phyloP scores from a whole-genome alignment of 2,113 vertebrate species.

The Galemys pyrenaicus region DNA sequence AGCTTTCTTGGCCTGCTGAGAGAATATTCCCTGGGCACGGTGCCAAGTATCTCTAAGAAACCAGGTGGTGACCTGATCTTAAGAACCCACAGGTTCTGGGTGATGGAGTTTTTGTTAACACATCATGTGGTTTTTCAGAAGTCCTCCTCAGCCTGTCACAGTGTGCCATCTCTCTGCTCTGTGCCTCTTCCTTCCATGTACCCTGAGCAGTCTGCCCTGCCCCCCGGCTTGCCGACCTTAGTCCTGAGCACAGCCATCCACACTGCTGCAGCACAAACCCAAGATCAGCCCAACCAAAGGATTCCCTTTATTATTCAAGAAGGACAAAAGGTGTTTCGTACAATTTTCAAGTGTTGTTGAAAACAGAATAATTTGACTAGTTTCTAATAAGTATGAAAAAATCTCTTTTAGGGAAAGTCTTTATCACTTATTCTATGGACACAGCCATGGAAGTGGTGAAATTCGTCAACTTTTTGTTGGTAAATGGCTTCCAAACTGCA shows the following conservation, averaged over 20 bases:
- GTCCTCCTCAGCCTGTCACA: background rate
- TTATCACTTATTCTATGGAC: conserved; percentile 90
- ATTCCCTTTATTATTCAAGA: background rate
- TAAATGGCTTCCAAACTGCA: conserved; percentile 89
- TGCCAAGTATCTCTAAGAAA: conserved; percentile 53
- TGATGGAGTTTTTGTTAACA: background rate
- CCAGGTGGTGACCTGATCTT: background rate
- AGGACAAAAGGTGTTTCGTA: background rate
- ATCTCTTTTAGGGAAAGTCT: conserved; percentile 88
- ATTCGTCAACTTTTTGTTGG: conserved; percentile 87
- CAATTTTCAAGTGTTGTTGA: background rate
- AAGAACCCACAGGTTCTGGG: background rate
- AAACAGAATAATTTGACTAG: background rate
- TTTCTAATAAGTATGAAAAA: conserved; percentile 14
- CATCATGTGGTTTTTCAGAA: conserved; percentile 15
- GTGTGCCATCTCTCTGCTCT: background rate
- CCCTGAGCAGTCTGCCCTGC: background rate
- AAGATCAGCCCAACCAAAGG: background rate
- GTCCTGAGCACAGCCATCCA: background rate
- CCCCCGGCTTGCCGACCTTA: no score
- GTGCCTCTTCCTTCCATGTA: background rate
- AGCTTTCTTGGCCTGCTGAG: conserved; percentile 49
- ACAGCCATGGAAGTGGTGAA: conserved; percentile 86
- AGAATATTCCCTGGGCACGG: conserved; percentile 20
- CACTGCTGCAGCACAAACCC: background rate